A percentile compares a stretch with the other conserved stretches of the same genome.
Evolutionary conservation across 1,140 invertebrate species (phyloP).

Genomic region (Lethocerus indicus): DNA sequence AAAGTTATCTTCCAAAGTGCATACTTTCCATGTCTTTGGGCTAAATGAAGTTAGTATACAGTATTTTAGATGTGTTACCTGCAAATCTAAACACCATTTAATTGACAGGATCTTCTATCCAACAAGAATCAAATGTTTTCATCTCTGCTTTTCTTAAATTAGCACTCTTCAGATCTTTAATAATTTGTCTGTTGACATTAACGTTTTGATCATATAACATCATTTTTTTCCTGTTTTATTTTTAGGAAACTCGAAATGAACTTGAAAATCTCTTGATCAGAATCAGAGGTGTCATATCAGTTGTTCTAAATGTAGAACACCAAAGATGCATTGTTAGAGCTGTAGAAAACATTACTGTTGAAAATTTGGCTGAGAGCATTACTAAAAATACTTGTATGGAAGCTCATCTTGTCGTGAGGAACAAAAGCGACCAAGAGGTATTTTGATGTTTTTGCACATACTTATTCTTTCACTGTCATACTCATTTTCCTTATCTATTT

Average conservation of each 20-base stretch:
- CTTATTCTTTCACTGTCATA: too few species aligned
- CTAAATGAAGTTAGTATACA: conserved; percentile 4
- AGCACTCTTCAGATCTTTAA: neutral
- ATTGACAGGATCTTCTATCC: neutral
- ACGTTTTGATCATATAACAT: neutral
- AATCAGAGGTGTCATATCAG: conserved; percentile 27
- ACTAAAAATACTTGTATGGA: conserved; percentile 1
- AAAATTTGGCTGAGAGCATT: conserved; percentile 16
- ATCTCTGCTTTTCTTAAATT: neutral
- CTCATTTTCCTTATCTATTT: neutral
- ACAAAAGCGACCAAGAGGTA: conserved; percentile 11
- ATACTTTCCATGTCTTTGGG: conserved; percentile 11
- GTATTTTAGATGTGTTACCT: neutral
- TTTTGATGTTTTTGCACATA: neutral
- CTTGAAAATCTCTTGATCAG: conserved; percentile 27
- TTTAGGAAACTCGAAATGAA: conserved; percentile 27
- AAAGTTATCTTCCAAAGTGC: conserved; percentile 6
- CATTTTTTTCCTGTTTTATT: conserved; percentile 13
- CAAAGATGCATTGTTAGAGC: conserved; percentile 29
- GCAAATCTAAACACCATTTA: neutral
- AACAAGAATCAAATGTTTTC: neutral
- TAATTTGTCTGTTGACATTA: neutral
- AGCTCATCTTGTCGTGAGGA: conserved; percentile 4
- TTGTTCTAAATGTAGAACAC: conserved; percentile 30
- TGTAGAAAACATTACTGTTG: conserved; percentile 25